A percentile compares a stretch with the other conserved stretches of the same genome.
Evolutionary conservation across 1,140 invertebrate genomes (phyloP).

Genomic region (Tetragnatha versicolor): DNA sequence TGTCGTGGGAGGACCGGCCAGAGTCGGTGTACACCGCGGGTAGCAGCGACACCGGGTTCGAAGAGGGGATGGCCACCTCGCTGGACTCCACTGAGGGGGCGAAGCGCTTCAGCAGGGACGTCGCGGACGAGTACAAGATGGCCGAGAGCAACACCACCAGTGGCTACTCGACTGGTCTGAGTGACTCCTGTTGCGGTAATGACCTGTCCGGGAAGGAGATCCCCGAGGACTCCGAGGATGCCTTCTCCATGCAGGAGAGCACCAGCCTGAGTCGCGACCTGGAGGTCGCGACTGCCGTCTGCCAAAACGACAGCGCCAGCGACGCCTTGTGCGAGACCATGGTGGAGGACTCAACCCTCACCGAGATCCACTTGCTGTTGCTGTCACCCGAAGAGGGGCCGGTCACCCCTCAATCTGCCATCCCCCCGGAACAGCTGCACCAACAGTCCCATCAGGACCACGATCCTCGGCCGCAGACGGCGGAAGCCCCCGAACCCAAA

Average conservation of each 20-base stretch:
- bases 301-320: slow-evolving; percentile 35
- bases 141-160: slow-evolving; percentile 38
- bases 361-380: slow-evolving; percentile 33
- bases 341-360: slow-evolving; percentile 46
- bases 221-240: slow-evolving; percentile 43
- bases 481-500: neutral
- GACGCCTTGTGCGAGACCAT: slow-evolving; percentile 46
- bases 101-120: slow-evolving; percentile 46
- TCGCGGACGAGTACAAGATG: slow-evolving; percentile 42
- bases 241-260: slow-evolving; percentile 32
- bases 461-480: neutral
- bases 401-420: neutral
- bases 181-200: slow-evolving; percentile 45
- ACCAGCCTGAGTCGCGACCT: slow-evolving; percentile 30
- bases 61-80: slow-evolving; percentile 61
- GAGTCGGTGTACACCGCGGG: slow-evolving; percentile 47
- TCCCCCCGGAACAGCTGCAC: neutral
- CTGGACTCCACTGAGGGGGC: slow-evolving; percentile 34
- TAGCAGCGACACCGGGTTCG: slow-evolving; percentile 83
- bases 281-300: slow-evolving; percentile 8
- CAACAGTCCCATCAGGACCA: neutral
- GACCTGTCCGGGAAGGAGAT: slow-evolving; percentile 35
- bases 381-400: slow-evolving; percentile 31
- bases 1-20: slow-evolving; percentile 53
- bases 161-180: slow-evolving; percentile 48